Conservation (phyloP, 2,797 vertebrate species). For the Rallus crepitans region DNA sequence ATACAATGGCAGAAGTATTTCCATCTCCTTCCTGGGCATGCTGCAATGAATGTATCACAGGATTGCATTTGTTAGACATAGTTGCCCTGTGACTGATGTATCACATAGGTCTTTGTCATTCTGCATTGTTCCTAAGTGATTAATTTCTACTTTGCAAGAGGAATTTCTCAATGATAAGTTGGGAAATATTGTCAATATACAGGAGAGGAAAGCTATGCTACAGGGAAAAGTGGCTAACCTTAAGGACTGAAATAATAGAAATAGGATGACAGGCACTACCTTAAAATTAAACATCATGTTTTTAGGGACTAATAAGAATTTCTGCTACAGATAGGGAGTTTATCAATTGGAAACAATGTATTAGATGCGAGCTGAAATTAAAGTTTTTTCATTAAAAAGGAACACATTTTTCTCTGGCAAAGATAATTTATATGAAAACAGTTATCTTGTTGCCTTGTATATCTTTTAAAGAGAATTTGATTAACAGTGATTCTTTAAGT, state of each 20-base stretch:
- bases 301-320: neutral
- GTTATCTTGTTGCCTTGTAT: neutral
- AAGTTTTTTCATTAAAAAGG: neutral
- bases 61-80: neutral
- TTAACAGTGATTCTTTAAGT: neutral
- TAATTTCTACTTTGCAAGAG: neutral
- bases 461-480: neutral
- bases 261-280: neutral
- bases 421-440: neutral
- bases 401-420: neutral
- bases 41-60: neutral
- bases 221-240: neutral
- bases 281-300: neutral
- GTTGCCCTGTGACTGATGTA: neutral
- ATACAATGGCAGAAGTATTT: neutral
- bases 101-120: neutral
- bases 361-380: neutral
- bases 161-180: neutral
- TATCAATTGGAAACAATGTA: neutral
- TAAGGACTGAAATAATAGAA: slow-evolving; percentile 12
- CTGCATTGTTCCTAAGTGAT: neutral
- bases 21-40: neutral
- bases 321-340: neutral
- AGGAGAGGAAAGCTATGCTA: neutral
- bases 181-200: neutral